phyloP scores from a whole-genome alignment of 2,797 vertebrate genomes.

The Babyrousa celebensis region DNA sequence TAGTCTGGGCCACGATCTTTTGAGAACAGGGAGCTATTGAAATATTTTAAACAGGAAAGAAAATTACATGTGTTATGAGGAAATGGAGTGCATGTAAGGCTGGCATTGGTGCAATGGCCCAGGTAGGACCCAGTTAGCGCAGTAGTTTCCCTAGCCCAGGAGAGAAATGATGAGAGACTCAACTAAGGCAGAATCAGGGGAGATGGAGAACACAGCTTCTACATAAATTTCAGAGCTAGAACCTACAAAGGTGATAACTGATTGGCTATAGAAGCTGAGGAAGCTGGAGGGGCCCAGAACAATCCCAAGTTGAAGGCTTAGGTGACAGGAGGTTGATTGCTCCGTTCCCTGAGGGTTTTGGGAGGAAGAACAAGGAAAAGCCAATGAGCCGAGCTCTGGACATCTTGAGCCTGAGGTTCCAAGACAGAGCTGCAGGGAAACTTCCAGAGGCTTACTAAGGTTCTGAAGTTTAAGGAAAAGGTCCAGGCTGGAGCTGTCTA shows the following conservation, averaged over 20 bases:
- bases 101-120: background rate
- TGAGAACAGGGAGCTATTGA: background rate
- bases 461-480: constrained; percentile 1
- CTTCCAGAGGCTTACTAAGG: background rate
- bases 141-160: background rate
- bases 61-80: background rate
- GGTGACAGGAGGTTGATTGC: background rate
- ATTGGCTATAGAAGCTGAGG: background rate
- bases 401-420: background rate
- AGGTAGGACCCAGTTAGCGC: background rate
- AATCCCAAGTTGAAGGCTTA: background rate
- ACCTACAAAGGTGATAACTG: background rate
- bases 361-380: background rate
- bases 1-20: background rate
- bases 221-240: background rate
- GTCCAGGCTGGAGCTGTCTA: background rate
- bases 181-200: background rate
- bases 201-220: background rate
- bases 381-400: background rate
- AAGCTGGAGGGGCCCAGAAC: background rate
- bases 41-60: background rate
- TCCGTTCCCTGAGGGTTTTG: background rate
- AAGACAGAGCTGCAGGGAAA: background rate
- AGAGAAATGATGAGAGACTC: background rate
- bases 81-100: background rate